Conservation (phyloP, 2,113 vertebrate species). For the Engraulis encrasicolus region DNA sequence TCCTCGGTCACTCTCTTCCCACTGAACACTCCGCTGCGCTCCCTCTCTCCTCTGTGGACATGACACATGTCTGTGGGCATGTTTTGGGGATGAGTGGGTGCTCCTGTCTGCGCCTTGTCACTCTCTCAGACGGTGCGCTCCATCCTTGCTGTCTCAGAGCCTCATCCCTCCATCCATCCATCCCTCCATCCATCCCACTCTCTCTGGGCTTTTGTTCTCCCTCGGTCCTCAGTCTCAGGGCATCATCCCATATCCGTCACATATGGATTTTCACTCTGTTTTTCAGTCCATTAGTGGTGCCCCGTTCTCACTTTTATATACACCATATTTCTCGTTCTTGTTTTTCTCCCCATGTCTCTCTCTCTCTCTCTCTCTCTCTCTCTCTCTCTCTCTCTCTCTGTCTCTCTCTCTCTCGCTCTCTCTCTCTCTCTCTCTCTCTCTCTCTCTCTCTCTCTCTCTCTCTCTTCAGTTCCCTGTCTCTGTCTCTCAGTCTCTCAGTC, state of each 20-base stretch:
- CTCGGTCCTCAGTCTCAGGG: constrained; percentile 12
- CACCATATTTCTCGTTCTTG: background rate
- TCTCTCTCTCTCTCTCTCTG: background rate
- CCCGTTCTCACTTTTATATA: background rate
- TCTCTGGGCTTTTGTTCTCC: background rate
- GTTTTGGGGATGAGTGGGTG: background rate
- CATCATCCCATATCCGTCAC: background rate
- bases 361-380: background rate
- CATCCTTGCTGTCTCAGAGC: background rate
- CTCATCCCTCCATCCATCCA: constrained; percentile 15
- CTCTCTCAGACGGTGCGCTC: background rate
- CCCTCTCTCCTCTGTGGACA: background rate
- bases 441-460: too few relatives aligned
- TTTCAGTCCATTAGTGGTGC: background rate
- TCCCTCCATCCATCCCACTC: too few relatives aligned
- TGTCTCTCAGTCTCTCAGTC: background rate
- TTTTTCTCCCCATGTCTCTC: background rate
- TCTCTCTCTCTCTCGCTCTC: background rate
- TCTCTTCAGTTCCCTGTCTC: too few relatives aligned
- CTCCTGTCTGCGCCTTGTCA: background rate
- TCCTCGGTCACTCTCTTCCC: background rate
- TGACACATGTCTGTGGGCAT: background rate
- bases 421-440: background rate
- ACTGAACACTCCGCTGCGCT: background rate
- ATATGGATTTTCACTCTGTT: background rate